Base-by-base conservation (phyloP, 2,797 vertebrate species). In the Natrix natrix region DNA sequence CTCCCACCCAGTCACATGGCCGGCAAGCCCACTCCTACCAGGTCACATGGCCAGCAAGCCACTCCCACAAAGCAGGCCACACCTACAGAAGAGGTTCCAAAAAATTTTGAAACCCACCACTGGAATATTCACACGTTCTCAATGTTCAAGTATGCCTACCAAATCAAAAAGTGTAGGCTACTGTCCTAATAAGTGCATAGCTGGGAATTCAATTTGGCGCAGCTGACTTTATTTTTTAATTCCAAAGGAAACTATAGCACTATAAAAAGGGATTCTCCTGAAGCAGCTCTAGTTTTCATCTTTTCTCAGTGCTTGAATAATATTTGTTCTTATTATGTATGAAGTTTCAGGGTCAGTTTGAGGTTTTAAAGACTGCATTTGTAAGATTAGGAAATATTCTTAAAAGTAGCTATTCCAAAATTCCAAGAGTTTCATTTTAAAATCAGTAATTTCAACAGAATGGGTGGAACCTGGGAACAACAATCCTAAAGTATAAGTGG, bases 391-490 rank as follows among this genome's bases (percentile, higher is more conserved):
- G 52, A 87, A 60, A 8, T 37, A 37, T 43, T 0, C 11, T 2
- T n/a, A 0, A 0, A 6, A 56, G 20, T 89, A 69, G 66, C 6
- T 32, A 32, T 69, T 69, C n/a, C 14, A 92, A 89, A 61, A 48
- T 13, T 2, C 11, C 66, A 43, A 59, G 37, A 59, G 48, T 22
- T n/a, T 13, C 56, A 69, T 91, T 66, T 16, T 55, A 16, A 83
- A 90, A 90, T 90, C 87, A 74, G 1, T 0, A 48, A 14, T 8
- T 66, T 83, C 88, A 92, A 86, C 37, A 91, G 78, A 91, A 8
- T 91, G 89, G 57, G 16, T 61, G 60, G 11, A 92, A 87, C 86
- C 57, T 91, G 87, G 28, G 28, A 96, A 37, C 13, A 4, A n/a
- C 95, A 54, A 0, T 0, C 63, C 86, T 93, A 93, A 87, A 95